These are phyloP conservation scores for Vanessa tameamea DNA, from an alignment of 1,140 invertebrate genomes.

Conservation along the genomic window DNA sequence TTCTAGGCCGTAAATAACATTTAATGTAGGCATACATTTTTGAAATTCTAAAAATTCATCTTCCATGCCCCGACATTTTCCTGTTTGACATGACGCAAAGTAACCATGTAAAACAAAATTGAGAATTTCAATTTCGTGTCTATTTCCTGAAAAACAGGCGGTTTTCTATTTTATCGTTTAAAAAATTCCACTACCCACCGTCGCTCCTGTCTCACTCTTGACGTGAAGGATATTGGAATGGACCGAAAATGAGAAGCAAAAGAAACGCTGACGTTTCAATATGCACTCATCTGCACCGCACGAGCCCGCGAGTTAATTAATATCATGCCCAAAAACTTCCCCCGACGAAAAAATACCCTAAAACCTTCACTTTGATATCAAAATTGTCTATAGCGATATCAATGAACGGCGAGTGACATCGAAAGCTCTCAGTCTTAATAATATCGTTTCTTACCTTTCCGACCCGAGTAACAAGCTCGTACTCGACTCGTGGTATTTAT, in stretches of 20 bases:
- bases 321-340: conserved; percentile 52
- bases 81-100: conserved; percentile 26
- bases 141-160: conserved; percentile 72
- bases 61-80: not conserved
- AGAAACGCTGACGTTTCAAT: conserved; percentile 78
- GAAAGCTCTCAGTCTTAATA: conserved; percentile 66
- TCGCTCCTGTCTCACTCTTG: conserved; percentile 66
- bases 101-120: conserved; percentile 63
- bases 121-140: conserved; percentile 71
- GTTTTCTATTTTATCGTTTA: conserved; percentile 69
- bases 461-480: conserved; percentile 66
- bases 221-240: conserved; percentile 75
- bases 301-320: conserved; percentile 69
- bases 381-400: conserved; percentile 36
- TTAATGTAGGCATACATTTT: too few relatives aligned
- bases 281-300: conserved; percentile 72
- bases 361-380: conserved; percentile 37
- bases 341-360: conserved; percentile 52
- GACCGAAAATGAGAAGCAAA: conserved; percentile 77
- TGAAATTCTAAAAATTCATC: not conserved
- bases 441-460: conserved; percentile 65
- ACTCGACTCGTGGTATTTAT: conserved; percentile 71
- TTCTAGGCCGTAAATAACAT: too few relatives aligned
- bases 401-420: conserved; percentile 53
- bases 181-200: conserved; percentile 53